Percentiles rank a stretch among this genome's conserved stretches.
Evolutionary conservation across 2,797 vertebrate genomes (phyloP).

Genomic region (Platalea minor): DNA sequence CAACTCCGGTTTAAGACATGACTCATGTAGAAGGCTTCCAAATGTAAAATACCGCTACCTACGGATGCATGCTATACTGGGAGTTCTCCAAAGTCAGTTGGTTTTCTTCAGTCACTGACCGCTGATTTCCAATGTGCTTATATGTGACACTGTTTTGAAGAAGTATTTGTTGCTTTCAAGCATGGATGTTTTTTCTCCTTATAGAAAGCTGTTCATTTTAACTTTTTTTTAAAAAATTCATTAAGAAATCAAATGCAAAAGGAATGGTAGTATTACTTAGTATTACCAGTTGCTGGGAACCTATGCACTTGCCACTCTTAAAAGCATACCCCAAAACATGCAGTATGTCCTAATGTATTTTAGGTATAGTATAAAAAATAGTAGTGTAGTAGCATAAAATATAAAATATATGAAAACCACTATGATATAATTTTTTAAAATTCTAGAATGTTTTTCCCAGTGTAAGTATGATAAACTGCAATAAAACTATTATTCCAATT

Average conservation of each 20-base stretch:
- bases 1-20: background rate
- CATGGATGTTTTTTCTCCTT: background rate
- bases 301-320: background rate
- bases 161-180: background rate
- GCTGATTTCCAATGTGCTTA: background rate
- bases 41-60: conserved; percentile 15
- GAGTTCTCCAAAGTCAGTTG: background rate
- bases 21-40: conserved; percentile 12
- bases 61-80: background rate
- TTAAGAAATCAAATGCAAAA: background rate
- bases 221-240: background rate
- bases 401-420: background rate
- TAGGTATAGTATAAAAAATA: background rate
- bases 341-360: background rate
- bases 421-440: background rate
- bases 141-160: background rate
- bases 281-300: background rate
- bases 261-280: background rate
- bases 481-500: background rate
- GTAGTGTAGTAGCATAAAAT: background rate
- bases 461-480: background rate
- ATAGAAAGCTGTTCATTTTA: background rate
- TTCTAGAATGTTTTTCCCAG: background rate
- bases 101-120: background rate
- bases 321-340: background rate